phyloP scores from a whole-genome alignment of 2,113 vertebrate species.

The Nettapus auritus region DNA sequence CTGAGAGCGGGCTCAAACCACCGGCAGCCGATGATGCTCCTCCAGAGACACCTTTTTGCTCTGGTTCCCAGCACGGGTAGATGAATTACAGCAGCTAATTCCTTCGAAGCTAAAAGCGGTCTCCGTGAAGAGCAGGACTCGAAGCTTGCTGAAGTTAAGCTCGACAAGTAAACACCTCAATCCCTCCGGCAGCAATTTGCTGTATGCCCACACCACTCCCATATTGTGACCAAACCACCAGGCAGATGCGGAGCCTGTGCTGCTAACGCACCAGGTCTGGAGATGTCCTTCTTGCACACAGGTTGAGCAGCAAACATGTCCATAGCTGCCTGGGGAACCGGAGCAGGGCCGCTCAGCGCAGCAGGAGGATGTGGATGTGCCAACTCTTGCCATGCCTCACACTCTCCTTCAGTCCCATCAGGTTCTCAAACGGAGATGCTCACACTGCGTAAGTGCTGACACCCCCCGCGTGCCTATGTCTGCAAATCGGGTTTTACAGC shows the following conservation, averaged over 20 bases:
- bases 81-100: background rate
- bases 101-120: background rate
- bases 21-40: rapidly evolving
- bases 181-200: background rate
- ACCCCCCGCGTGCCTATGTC: background rate
- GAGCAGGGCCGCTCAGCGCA: too few relatives aligned
- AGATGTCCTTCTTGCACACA: background rate
- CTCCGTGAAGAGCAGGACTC: background rate
- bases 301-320: background rate
- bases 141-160: background rate
- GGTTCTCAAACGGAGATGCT: background rate
- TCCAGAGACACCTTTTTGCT: background rate
- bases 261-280: rapidly evolving
- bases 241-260: rapidly evolving
- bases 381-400: rapidly evolving
- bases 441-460: background rate
- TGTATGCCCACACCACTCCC: background rate
- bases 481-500: background rate
- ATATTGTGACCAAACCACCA: background rate
- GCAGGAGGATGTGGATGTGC: background rate
- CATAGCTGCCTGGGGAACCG: background rate
- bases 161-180: background rate
- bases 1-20: rapidly evolving
- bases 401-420: background rate
- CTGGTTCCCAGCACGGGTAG: rapidly evolving